phyloP scores from a whole-genome alignment of 2,888 invertebrate genomes.

The Melanchra persicariae region DNA sequence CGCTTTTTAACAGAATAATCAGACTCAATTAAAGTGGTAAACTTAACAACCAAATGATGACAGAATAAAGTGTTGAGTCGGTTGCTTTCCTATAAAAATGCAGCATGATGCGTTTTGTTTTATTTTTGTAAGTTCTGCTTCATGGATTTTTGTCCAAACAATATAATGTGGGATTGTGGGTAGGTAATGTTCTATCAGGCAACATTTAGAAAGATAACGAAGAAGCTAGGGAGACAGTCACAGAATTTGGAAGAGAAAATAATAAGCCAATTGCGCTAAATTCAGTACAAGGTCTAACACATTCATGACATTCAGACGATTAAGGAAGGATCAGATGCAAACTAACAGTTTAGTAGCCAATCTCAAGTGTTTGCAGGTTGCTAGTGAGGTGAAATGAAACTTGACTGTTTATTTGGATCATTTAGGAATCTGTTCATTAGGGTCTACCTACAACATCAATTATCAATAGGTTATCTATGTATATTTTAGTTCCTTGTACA shows the following conservation, averaged over 20 bases:
- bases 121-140: neutral
- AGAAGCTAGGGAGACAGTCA: slow-evolving; percentile 64
- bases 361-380: slow-evolving; percentile 44
- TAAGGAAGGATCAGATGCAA: slow-evolving; percentile 51
- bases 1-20: neutral
- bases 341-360: slow-evolving; percentile 56
- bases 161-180: slow-evolving; percentile 26
- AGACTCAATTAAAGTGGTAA: neutral
- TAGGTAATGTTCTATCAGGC: slow-evolving; percentile 28
- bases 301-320: slow-evolving; percentile 48
- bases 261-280: slow-evolving; percentile 68
- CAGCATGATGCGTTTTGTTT: neutral
- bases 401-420: slow-evolving; percentile 13
- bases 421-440: neutral
- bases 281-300: slow-evolving; percentile 42
- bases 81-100: neutral
- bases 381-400: slow-evolving; percentile 35
- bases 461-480: neutral
- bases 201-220: slow-evolving; percentile 43
- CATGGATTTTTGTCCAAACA: slow-evolving; percentile 24
- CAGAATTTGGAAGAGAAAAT: slow-evolving; percentile 64
- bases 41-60: neutral
- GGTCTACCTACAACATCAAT: neutral
- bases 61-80: neutral
- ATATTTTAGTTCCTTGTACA: neutral